Evolutionary conservation across 2,797 vertebrate species (phyloP).

Genomic region (Melopsittacus undulatus): DNA sequence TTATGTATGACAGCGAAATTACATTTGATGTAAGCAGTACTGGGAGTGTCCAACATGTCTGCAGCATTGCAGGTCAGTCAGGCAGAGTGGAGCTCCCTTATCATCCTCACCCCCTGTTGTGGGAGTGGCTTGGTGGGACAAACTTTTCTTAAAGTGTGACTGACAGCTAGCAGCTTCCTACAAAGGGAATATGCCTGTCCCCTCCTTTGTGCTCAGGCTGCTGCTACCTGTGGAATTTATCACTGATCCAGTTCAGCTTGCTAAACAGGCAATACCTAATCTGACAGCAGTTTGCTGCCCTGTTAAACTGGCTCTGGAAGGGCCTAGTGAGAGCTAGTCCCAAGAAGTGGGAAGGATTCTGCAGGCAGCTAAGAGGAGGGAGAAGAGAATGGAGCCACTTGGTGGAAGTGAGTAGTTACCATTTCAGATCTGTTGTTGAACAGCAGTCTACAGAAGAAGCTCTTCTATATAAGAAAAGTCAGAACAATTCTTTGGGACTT

Average conservation of each 20-base stretch:
- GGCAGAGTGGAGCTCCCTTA: fast-evolving
- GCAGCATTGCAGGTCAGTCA: background rate
- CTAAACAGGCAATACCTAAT: slow-evolving; percentile 5
- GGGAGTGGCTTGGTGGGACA: background rate
- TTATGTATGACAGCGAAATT: background rate
- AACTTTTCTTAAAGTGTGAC: background rate
- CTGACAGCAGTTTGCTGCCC: background rate
- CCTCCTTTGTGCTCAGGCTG: background rate
- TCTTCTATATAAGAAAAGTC: background rate
- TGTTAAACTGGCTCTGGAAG: background rate
- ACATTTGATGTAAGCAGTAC: fast-evolving
- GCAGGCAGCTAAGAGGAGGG: background rate
- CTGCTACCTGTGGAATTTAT: background rate
- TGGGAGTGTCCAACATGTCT: fast-evolving
- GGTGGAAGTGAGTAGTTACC: background rate
- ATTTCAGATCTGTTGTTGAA: background rate
- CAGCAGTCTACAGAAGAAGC: background rate
- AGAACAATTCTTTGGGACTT: background rate
- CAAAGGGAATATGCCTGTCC: background rate
- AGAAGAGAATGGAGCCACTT: background rate
- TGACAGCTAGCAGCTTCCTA: background rate
- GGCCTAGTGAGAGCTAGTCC: background rate
- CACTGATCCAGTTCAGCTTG: slow-evolving; percentile 28
- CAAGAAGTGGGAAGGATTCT: background rate
- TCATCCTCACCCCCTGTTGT: fast-evolving